Evolutionary conservation across 2,113 vertebrate species (phyloP).

Genomic region (Enhydra lutris): DNA sequence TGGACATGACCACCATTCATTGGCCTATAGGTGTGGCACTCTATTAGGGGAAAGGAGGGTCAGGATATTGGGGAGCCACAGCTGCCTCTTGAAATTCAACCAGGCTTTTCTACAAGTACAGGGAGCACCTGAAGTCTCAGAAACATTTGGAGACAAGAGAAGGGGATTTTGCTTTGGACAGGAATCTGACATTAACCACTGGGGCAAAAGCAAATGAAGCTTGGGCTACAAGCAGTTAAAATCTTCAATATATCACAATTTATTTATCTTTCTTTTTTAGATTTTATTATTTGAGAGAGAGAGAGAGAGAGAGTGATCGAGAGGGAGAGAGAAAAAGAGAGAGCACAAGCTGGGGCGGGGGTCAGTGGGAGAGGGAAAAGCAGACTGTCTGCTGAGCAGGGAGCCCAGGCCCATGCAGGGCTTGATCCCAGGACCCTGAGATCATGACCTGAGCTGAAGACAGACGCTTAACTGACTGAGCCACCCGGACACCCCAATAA

Average conservation of each 20-base stretch:
- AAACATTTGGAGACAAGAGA: background rate
- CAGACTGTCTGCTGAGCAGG: background rate
- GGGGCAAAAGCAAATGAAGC: background rate
- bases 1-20: accelerated
- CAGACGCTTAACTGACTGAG: background rate
- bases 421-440: background rate
- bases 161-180: background rate
- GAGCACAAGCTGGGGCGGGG: background rate
- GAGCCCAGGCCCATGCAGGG: background rate
- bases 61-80: background rate
- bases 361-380: background rate
- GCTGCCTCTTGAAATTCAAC: background rate
- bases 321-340: background rate
- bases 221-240: background rate
- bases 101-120: background rate
- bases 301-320: background rate
- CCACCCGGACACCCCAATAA: background rate
- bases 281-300: background rate
- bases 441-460: background rate
- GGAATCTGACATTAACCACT: background rate
- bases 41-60: background rate
- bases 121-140: background rate
- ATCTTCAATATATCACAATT: background rate
- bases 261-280: background rate
- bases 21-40: background rate